Base-by-base conservation (phyloP, 2,888 invertebrate species). In the Thecophora atra region DNA sequence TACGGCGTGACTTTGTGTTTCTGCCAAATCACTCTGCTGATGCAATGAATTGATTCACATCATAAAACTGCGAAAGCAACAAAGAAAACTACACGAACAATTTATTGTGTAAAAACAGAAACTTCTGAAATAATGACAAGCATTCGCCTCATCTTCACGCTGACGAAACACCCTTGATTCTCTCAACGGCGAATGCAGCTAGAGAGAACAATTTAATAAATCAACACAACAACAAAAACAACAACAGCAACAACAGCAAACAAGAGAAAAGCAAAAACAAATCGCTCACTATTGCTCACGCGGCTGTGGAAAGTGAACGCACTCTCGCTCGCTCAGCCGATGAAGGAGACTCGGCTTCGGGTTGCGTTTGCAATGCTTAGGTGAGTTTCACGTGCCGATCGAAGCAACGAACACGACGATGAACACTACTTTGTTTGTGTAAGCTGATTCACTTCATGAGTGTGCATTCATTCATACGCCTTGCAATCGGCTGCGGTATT, bases 331-430 rank as follows among this genome's bases (percentile, higher is more conserved):
- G 69, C 44, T 67, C 72, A 72, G 63, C 62, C 70, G 67, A 63
- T 72, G 66, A 70, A 69, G 51, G 71, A 17, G 72, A 37, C 30
- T 26, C n/a, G n/a, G n/a, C n/a, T n/a, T n/a, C n/a, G n/a, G n/a
- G 58, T 26, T 28, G 70, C 63, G 62, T 62, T 71, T 60, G 70
- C 64, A 73, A 78, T 76, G 76, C 76, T 78, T 63, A 66, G 69
- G 66, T 76, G 76, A 72, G 74, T 76, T 73, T 78, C 73, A 76
- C 73, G 63, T 73, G 72, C 47, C 58, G 44, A 63, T 70, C 62
- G 26, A 26, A 44, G 47, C 47, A 19, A 21, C 21, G 70, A 17
- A 13, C n/a, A 42, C 62, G 51, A 47, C 21, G 70, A n/a, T 70
- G 51, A 51, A 51, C 24, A 56, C 58, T 24, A 21, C 19, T 21